Evolutionary conservation across 2,797 vertebrate species (phyloP), one percentile per base, ranked within the genome.

Genomic region (Coranthus polyacanthus): DNA sequence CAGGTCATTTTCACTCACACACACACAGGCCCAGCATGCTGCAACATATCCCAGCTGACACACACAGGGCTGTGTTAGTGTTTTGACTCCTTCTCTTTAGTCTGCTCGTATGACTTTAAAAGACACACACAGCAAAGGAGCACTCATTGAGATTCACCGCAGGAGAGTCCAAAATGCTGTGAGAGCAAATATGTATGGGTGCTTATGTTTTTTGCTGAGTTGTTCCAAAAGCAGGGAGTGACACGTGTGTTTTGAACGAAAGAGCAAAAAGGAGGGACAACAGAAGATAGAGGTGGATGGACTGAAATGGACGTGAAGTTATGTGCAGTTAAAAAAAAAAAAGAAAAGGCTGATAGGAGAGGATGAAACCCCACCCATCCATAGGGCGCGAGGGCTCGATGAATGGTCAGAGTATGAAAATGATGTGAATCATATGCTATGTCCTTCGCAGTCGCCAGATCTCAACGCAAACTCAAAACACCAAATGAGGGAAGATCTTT

Each of bases 21-120:
- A 63, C 63, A 45, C 16, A 54, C 39, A 42, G 51, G 36, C 41
- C n/a, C n/a, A 12, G 63, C 74, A 60, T 69, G 74, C 72, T 60
- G 65, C 2, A n/a, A 71, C 53, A 4, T 20, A 69, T 82, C 79
- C 64, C 61, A 18, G 53, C 37, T 52, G 66, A 78, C 78, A 61
- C 73, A 62, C 44, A 34, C 37, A 39, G 26, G 21, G 29, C 54
- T 18, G 57, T 49, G 75, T 54, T 21, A 57, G 69, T 81, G 65
- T 80, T 85, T 77, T 78, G 78, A 85, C 77, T 86, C 57, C 53
- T 46, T 39, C 43, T 62, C 49, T 68, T 62, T 52, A 12, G 75
- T 71, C 78, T 54, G 69, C 62, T 52, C 55, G 46, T 18, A 51
- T 18, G 68, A 61, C 67, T 82, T 44, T 45, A 57, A 61, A 75